Base-by-base conservation (phyloP, 2,888 invertebrate species). In the Troides oblongomaculatus region DNA sequence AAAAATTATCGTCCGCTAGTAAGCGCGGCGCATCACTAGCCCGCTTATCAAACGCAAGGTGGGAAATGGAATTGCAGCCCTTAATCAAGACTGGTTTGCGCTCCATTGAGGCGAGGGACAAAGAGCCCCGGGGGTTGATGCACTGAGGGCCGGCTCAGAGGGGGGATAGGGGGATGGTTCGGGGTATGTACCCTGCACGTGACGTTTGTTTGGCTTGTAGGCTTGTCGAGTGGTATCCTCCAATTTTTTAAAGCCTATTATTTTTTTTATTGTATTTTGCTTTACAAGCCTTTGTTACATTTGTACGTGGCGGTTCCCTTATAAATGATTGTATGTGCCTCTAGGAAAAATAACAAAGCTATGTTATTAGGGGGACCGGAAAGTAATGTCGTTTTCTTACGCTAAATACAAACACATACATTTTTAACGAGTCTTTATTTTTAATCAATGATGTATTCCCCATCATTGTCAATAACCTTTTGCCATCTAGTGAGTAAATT, bases 61-160 rank as follows among this genome's bases (percentile, higher is more conserved):
- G 53, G 50, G 57, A 71, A 71, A 72, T 71, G 71, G 72, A 71
- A 73, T 73, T 71, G 71, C 72, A 69, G 65, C 68, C 71, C 74
- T 76, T 74, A 77, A 76, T 74, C 71, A 74, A 57, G 65, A 62
- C 66, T 57, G 60, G 66, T 57, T 68, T 68, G 71, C 65, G 70
- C 68, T 72, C 65, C 68, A 72, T 74, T 74, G 73, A 72, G 66
- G 62, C 62, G 62, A n/a, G 62, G 63, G 58, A 72, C 72, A 72
- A 68, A 70, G 70, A 65, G 71, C 71, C 66, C 66, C 62, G 61
- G 71, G 70, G 73, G 72, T 68, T 68, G 72, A 71, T 68, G 74
- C 71, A 73, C 71, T 6, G 23, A 56, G 57, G 21, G 60, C 30
- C 53, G 21, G n/a, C 53, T 59, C 17, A 3, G 60, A 3, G 10